Evolutionary conservation across 2,888 invertebrate species (phyloP), one percentile per base, ranked within the genome.

Genomic region (Galeopsomyia nigrocyanea): DNA sequence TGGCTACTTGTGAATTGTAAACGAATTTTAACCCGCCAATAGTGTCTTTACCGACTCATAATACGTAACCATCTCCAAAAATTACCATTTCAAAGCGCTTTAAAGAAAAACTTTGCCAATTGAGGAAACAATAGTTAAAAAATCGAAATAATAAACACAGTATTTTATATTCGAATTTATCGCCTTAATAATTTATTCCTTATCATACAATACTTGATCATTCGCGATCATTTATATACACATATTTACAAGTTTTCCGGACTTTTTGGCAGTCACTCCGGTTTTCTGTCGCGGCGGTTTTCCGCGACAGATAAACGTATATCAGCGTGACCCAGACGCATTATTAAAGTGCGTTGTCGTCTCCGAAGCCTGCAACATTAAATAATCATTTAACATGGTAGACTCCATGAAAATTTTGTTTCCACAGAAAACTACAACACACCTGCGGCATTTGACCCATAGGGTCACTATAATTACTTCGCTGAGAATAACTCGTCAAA

Each of bases 381-480:
- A 53, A 49, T 49, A n/a, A 50, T 49, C 46, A 19, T 17, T 46
- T n/a, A 5, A 60, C 31, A 50, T 55, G 9, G 7, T 49, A 39
- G 10, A 10, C 13, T n/a, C n/a, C n/a, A n/a, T n/a, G n/a, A n/a
- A n/a, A n/a, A 31, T 31, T 31, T 31, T 31, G 31, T 5, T 5
- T 31, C 3, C 31, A 31, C 31, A 31, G 7, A 7, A 31, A 39
- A 39, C 5, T 39, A 39, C 39, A 69, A 64, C 76, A 74, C 76
- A 85, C 85, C 82, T 86, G 86, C 49, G 85, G 79, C 75, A 84
- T 79, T 66, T 85, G 86, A 67, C 82, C 81, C 55, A 86, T 77
- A 56, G 84, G 76, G 77, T 85, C 84, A 14, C 82, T 71, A 64
- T 86, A 86, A 77, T 82, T 83, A 19, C 80, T 77, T 74, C 85